Conservation (phyloP, 1,140 invertebrate genomes). For the Plutomurus gul region DNA sequence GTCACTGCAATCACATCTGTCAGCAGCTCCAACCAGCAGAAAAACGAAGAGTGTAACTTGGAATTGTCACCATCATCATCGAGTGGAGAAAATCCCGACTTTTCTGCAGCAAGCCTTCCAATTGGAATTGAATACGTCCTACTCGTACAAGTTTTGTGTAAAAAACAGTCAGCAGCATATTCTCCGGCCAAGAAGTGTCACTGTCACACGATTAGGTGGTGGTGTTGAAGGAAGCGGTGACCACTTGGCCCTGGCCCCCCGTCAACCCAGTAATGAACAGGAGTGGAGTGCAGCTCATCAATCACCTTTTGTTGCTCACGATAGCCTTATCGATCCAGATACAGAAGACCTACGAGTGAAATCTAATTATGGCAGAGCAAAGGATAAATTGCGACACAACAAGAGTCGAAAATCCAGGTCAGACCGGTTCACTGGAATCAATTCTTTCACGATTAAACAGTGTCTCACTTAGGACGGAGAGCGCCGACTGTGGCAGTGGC, state of each 20-base stretch:
- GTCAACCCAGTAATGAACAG: slow-evolving; percentile 12
- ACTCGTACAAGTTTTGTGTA: slow-evolving; percentile 28
- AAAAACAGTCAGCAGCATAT: background rate
- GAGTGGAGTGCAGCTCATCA: slow-evolving; percentile 25
- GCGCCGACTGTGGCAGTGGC: background rate
- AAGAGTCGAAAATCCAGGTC: background rate
- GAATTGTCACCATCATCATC: background rate
- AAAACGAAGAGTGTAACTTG: background rate
- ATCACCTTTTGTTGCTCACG: slow-evolving; percentile 17
- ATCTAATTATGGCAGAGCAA: slow-evolving; percentile 32
- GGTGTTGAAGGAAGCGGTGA: background rate
- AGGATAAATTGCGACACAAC: slow-evolving; percentile 28
- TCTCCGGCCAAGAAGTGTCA: background rate
- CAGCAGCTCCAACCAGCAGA: background rate
- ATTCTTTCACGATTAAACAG: slow-evolving; percentile 31
- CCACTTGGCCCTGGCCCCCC: slow-evolving; percentile 17
- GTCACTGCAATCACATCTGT: too few relatives aligned
- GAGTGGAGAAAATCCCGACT: background rate
- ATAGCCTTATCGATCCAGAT: slow-evolving; percentile 17
- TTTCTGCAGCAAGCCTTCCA: slow-evolving; percentile 4
- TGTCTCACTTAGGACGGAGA: slow-evolving; percentile 19
- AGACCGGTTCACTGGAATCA: slow-evolving; percentile 7
- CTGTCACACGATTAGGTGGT: slow-evolving; percentile 23
- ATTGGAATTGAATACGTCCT: slow-evolving; percentile 1
- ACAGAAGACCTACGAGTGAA: slow-evolving; percentile 5